A percentile compares a stretch with the other conserved stretches of the same genome.
Evolutionary conservation across 2,113 vertebrate species (phyloP).

Genomic region (Zosterops lateralis): DNA sequence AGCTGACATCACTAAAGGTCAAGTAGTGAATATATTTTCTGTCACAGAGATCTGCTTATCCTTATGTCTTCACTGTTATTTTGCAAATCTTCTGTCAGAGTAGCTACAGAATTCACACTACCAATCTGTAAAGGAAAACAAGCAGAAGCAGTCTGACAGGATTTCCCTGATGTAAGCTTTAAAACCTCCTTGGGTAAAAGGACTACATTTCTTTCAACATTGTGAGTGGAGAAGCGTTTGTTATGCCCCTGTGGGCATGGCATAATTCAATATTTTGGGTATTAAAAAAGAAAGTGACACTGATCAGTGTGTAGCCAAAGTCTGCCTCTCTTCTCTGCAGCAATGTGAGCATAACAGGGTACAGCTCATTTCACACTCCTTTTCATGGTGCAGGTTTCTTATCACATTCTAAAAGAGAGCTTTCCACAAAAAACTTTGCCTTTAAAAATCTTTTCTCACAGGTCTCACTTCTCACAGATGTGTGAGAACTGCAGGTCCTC

Average conservation of each 20-base stretch:
- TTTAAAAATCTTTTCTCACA: not conserved
- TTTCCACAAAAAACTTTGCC: not conserved
- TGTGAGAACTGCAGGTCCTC: rapidly evolving
- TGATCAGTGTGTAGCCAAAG: not conserved
- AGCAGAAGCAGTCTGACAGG: not conserved
- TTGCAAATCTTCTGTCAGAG: not conserved
- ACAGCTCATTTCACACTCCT: not conserved
- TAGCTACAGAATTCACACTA: not conserved
- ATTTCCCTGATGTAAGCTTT: not conserved
- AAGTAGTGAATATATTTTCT: not conserved
- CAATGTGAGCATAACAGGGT: not conserved
- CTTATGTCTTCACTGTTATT: not conserved
- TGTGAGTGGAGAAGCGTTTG: not conserved
- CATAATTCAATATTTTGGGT: not conserved
- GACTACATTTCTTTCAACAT: not conserved
- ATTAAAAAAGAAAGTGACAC: not conserved
- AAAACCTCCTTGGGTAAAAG: not conserved
- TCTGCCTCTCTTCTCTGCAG: not conserved
- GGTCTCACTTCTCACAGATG: not conserved
- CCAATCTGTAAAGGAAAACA: not conserved
- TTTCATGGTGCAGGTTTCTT: not conserved
- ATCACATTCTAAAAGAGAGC: not conserved
- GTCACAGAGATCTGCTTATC: not conserved
- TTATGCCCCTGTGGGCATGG: not conserved
- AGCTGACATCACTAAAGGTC: not conserved